phyloP scores from a whole-genome alignment of 2,888 invertebrate genomes.

The Aphrophora alni region DNA sequence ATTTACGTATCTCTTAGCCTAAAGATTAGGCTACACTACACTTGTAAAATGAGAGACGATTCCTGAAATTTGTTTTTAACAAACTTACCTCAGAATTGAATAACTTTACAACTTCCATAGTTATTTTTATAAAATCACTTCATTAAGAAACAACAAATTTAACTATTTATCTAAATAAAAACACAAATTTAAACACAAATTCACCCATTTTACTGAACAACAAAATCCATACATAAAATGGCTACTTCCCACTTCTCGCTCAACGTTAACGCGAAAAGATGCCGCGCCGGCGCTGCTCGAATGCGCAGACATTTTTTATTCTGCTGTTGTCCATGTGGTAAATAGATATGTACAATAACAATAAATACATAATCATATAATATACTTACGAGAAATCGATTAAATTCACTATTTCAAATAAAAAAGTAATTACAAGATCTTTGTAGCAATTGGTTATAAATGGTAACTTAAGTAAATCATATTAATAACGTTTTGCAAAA shows the following conservation, averaged over 20 bases:
- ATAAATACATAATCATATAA: too few species aligned
- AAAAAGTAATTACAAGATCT: too few species aligned
- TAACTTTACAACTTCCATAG: constrained; percentile 28
- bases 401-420: too few species aligned
- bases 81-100: constrained; percentile 35
- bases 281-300: neutral
- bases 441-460: too few species aligned
- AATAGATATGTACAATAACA: too few species aligned
- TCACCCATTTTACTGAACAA: neutral
- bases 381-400: too few species aligned
- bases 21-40: neutral
- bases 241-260: neutral
- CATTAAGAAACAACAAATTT: neutral
- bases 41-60: neutral
- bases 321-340: neutral
- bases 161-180: neutral
- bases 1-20: neutral
- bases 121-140: neutral
- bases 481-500: too few species aligned
- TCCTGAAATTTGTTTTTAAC: neutral
- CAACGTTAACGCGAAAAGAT: neutral
- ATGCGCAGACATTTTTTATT: neutral
- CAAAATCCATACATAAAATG: neutral
- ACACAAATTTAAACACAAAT: neutral
- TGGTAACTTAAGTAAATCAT: too few species aligned